A percentile compares a stretch with the other conserved stretches of the same genome.
Conservation (phyloP, 2,888 invertebrate species). For the Pterobdella sp. region DNA sequence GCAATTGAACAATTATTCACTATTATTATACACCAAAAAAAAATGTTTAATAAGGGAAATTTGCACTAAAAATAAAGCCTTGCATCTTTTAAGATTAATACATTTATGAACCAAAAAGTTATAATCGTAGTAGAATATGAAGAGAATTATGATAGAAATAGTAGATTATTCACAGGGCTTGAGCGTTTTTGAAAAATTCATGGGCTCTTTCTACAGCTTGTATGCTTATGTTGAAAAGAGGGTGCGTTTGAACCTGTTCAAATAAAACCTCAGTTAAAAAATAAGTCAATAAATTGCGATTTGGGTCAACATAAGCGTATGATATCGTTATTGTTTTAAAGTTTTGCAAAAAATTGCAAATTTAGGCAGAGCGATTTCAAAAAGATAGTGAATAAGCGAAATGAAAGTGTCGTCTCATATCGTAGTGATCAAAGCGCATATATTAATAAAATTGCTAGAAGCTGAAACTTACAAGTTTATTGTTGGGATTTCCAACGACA, state of each 20-base stretch:
- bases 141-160: too few species aligned
- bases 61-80: too few species aligned
- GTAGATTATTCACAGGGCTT: neutral
- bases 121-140: too few species aligned
- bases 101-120: too few species aligned
- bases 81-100: too few species aligned
- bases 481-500: slow-evolving; percentile 62
- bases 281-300: neutral
- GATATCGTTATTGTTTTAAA: neutral
- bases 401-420: slow-evolving; percentile 2
- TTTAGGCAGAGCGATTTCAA: too few species aligned
- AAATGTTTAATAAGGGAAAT: too few species aligned
- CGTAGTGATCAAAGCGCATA: neutral
- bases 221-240: slow-evolving; percentile 72
- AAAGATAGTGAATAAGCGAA: slow-evolving; percentile 7
- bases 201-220: slow-evolving; percentile 55
- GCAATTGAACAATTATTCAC: too few species aligned
- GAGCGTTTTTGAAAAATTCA: slow-evolving; percentile 43
- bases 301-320: neutral
- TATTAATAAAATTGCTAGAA: neutral
- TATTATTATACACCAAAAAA: too few species aligned
- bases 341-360: too few species aligned
- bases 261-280: too few species aligned
- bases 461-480: slow-evolving; percentile 60
- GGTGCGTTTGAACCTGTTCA: slow-evolving; percentile 65